Evolutionary conservation across 1,140 invertebrate species (phyloP), one percentile per base, ranked within the genome.

Genomic region (Phortica variegata): DNA sequence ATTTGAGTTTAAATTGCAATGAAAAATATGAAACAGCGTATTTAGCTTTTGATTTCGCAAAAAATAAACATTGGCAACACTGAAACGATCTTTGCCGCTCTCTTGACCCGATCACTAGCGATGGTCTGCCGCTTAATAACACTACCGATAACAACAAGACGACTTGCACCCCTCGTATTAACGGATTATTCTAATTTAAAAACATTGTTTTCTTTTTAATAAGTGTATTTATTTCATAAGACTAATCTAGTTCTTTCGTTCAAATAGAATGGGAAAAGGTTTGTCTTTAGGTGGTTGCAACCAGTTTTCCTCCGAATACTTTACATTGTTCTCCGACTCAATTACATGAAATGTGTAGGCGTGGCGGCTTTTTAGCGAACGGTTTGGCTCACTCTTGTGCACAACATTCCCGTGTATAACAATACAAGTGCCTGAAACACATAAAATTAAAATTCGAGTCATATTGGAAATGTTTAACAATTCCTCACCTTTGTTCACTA

Each of bases 271-370:
- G 6, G 83, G 79, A 66, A 89, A 89, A 12, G 81, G 79, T 60
- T 77, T 77, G 20, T 78, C 75, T 20, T 77, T 58, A 1, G 83
- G 79, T 45, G 82, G 83, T 71, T 91, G 89, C 2, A 93, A 73
- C 94, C 94, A 97, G 65, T 97, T 97, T 2, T 91, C 82, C 49
- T 85, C 77, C 1, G 87, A 86, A 76, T 89, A 98, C 43, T 81
- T 79, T 6, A 73, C 70, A 1, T 86, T 87, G 33, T 86, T 78
- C 12, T 86, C 78, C 42, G 84, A 84, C 75, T 98, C 95, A 42
- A 92, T 83, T 1, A 97, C 83, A 77, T 99, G 96, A 76, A 96
- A 97, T 4, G 95, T 97, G 77, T 98, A 98, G 3, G 91, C 91
- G 57, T 95, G 89, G 43, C 96, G 83, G n/a, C 91, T 88, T 43